Conservation (phyloP, 2,888 invertebrate species). For the Cerastis rubricosa region DNA sequence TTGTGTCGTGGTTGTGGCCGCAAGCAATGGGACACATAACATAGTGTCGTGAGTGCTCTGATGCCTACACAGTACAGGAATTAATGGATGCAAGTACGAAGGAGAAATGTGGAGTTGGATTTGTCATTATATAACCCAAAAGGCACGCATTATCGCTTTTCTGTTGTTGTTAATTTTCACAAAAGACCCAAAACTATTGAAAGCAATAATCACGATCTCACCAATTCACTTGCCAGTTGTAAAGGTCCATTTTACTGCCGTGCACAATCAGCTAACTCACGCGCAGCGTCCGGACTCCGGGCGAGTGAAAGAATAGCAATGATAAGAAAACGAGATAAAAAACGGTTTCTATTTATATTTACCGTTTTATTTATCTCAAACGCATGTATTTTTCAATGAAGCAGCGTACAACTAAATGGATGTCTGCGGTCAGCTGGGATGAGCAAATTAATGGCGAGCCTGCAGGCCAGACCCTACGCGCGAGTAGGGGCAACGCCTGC, state of each 20-base stretch:
- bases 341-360: slow-evolving; percentile 61
- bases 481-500: not conserved
- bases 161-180: too few relatives aligned
- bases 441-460: not conserved
- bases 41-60: too few relatives aligned
- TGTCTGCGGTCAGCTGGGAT: not conserved
- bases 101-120: not conserved
- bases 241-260: slow-evolving; percentile 55
- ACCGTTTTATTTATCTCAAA: slow-evolving; percentile 21
- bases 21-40: too few relatives aligned
- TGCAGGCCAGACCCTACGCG: not conserved
- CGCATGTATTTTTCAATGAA: slow-evolving; percentile 37
- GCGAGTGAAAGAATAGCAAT: slow-evolving; percentile 58
- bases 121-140: not conserved
- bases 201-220: not conserved
- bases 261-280: slow-evolving; percentile 39
- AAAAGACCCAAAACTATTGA: too few relatives aligned
- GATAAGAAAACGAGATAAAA: slow-evolving; percentile 62
- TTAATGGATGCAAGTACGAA: too few relatives aligned
- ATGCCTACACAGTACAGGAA: too few relatives aligned
- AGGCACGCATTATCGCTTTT: not conserved
- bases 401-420: not conserved
- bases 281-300: slow-evolving; percentile 42
- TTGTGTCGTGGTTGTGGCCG: too few relatives aligned
- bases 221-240: not conserved